These are phyloP conservation scores for Melanotaenia pygmaea DNA, from an alignment of 2,797 vertebrate species.

Conservation along the genomic window DNA sequence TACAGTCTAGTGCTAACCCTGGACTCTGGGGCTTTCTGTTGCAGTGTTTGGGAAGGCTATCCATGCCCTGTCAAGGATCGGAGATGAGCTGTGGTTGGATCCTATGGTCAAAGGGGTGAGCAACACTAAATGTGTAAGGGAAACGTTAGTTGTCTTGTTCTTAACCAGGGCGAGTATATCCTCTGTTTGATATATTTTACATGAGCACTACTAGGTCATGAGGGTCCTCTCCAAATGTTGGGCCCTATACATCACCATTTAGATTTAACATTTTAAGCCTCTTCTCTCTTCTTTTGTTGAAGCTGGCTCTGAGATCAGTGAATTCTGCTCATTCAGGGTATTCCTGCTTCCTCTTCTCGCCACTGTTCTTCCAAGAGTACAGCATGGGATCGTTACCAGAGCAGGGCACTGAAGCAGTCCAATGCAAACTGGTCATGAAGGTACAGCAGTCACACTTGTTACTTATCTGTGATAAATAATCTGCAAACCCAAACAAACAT, in stretches of 20 bases:
- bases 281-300: conserved; percentile 8
- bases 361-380: conserved; percentile 92
- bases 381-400: conserved; percentile 63
- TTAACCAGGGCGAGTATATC: neutral
- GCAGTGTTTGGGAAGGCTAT: conserved; percentile 91
- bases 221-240: neutral
- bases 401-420: conserved; percentile 60
- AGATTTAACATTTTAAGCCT: neutral
- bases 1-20: neutral
- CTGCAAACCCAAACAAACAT: neutral
- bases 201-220: neutral
- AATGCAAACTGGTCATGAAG: conserved; percentile 91
- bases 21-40: neutral
- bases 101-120: conserved; percentile 90
- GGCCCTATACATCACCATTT: neutral
- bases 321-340: conserved; percentile 92
- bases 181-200: neutral
- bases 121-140: conserved; percentile 1
- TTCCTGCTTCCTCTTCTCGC: conserved; percentile 89
- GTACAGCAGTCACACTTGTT: conserved; percentile 61
- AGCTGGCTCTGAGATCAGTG: conserved; percentile 92
- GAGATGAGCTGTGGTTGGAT: conserved; percentile 92
- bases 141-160: neutral
- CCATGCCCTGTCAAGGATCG: conserved; percentile 88
- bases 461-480: neutral